Evolutionary conservation across 2,888 invertebrate genomes (phyloP), one percentile per base, ranked within the genome.

Genomic region (Mythimna impura): DNA sequence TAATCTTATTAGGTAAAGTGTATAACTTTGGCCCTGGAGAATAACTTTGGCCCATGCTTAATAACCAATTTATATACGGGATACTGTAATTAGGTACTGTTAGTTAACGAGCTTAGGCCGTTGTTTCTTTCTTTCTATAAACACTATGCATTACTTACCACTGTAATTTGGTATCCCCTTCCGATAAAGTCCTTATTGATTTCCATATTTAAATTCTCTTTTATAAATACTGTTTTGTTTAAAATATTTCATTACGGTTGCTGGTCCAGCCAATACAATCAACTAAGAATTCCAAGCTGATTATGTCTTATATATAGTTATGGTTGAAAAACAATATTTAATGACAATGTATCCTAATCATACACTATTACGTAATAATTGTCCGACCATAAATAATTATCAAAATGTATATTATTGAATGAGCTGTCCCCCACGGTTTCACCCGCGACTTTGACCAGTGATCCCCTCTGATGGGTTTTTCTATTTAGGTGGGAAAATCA

Each of bases 351-450:
- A 87, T 89, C 85, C 84, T 87, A 90, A 91, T 90, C 81, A 87
- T 83, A 79, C 73, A 86, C 86, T 86, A 91, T 93, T 93, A 93
- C 91, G 90, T 93, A 93, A 93, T 92, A 87, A 85, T 86, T 74
- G 81, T 75, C 67, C 70, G 72, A 69, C 30, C 57, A 67, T 66
- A 61, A 65, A 80, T 76, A 58, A 84, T 47, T 47, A 47, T 47
- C 47, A 20, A 5, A 7, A 47, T 20, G 17, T 47, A 17, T 17
- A 47, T 14, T 4, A 47, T 20, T 36, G 20, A 47, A 47, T 7
- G 47, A 47, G 17, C 6, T 6, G 9, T 47, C 7, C 17, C 5
- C 5, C 17, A 6, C 17, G 47, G 47, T 47, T 25, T 25, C n/a
- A n/a, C n/a, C n/a, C n/a, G n/a, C n/a, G n/a, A n/a, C n/a, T n/a